These are phyloP conservation scores for Tinea semifulvella DNA, from an alignment of 2,888 invertebrate species.

Conservation along the genomic window DNA sequence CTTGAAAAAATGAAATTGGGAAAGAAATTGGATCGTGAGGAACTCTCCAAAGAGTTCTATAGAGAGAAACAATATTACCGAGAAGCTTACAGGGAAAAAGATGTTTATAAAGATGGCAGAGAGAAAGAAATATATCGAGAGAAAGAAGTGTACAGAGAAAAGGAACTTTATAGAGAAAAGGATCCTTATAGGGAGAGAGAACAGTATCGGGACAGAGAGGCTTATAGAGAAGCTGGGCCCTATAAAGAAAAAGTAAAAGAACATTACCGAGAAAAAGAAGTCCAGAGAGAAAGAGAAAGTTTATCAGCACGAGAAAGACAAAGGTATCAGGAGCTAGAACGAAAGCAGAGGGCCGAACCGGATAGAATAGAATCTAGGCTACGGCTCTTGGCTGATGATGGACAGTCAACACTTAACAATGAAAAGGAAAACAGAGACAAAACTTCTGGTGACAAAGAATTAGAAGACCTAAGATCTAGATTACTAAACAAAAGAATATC, in stretches of 20 bases:
- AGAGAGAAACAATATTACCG: constrained; percentile 32
- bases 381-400: constrained; percentile 46
- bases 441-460: constrained; percentile 65
- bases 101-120: constrained; percentile 51
- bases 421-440: constrained; percentile 60
- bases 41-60: constrained; percentile 24
- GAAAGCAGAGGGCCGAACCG: constrained; percentile 38
- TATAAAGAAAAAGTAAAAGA: constrained; percentile 54
- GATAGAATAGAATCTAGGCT: constrained; percentile 53
- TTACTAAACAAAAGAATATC: constrained; percentile 74
- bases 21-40: constrained; percentile 50
- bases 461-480: constrained; percentile 80
- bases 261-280: constrained; percentile 48
- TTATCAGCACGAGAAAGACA: background rate
- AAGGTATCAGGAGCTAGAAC: constrained; percentile 44
- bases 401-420: constrained; percentile 41
- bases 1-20: constrained; percentile 45
- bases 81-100: constrained; percentile 40
- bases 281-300: constrained; percentile 31
- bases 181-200: constrained; percentile 37
- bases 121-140: constrained; percentile 46
- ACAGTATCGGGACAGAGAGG: constrained; percentile 29
- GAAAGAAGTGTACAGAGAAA: constrained; percentile 33
- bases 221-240: constrained; percentile 25
- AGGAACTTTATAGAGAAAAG: constrained; percentile 31